phyloP scores from a whole-genome alignment of 2,113 vertebrate species.

The Ophthalmolycus amberensis region DNA sequence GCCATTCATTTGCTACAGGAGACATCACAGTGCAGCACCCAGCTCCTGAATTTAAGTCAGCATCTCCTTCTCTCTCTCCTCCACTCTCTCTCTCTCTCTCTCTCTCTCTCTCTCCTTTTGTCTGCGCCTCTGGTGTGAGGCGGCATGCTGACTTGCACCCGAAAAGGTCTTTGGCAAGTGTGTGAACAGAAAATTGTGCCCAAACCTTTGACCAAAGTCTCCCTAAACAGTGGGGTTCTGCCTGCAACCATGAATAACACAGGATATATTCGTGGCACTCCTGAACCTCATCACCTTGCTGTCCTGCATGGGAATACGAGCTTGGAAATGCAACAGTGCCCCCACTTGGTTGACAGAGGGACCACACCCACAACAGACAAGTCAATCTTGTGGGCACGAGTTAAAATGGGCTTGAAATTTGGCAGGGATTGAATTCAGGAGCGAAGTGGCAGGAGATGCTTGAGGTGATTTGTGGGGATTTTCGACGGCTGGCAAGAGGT shows the following conservation, averaged over 20 bases:
- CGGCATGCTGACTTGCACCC: conserved; percentile 50
- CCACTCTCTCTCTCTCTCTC: background rate
- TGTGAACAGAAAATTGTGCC: conserved; percentile 61
- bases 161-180: conserved; percentile 65
- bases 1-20: conserved; percentile 64
- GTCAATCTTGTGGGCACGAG: conserved; percentile 39
- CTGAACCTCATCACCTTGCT: conserved; percentile 31
- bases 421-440: conserved; percentile 66
- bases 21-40: conserved; percentile 39
- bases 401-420: conserved; percentile 56
- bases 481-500: conserved; percentile 62
- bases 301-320: conserved; percentile 9
- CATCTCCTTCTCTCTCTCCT: conserved; percentile 2
- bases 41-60: conserved; percentile 25
- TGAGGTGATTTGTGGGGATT: conserved; percentile 72
- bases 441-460: conserved; percentile 68
- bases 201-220: conserved; percentile 70
- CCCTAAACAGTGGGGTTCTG: conserved; percentile 62
- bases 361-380: conserved; percentile 24
- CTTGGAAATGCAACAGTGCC: conserved; percentile 73
- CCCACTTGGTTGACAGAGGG: conserved; percentile 45
- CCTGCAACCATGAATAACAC: conserved; percentile 63
- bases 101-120: conserved; percentile 12
- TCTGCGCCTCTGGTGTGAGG: conserved; percentile 38
- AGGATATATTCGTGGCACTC: conserved; percentile 38